phyloP scores from a whole-genome alignment of 2,888 invertebrate genomes.

The Hedychridium roseum region DNA sequence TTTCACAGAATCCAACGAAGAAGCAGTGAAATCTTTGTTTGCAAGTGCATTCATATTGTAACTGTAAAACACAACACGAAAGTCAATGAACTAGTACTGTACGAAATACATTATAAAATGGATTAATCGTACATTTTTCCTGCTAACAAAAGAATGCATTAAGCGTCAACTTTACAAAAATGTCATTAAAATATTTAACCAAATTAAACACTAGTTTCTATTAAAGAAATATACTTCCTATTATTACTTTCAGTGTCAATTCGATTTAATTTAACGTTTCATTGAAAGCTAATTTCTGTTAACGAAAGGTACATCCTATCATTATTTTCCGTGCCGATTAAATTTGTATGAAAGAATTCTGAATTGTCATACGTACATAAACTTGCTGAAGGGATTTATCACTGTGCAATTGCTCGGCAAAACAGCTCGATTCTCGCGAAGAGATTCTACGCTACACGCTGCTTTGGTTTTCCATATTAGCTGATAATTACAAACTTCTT shows the following conservation, averaged over 20 bases:
- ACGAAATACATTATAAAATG: too few relatives aligned
- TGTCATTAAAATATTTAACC: too few relatives aligned
- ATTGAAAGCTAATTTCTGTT: too few relatives aligned
- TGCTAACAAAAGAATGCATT: too few relatives aligned
- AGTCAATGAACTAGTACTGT: constrained; percentile 1
- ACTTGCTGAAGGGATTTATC: constrained; percentile 48
- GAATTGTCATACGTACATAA: constrained; percentile 28
- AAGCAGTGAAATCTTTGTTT: constrained; percentile 29
- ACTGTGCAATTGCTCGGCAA: constrained; percentile 42
- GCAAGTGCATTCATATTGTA: constrained; percentile 46
- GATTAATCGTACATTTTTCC: too few relatives aligned
- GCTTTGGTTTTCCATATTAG: constrained; percentile 49
- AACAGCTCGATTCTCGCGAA: constrained; percentile 37
- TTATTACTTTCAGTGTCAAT: too few relatives aligned
- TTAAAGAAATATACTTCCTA: too few relatives aligned
- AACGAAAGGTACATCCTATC: too few relatives aligned
- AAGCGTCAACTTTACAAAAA: too few relatives aligned
- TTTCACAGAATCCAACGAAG: constrained; percentile 21
- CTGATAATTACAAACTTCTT: constrained; percentile 44
- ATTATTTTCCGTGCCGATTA: too few relatives aligned
- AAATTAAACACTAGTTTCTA: too few relatives aligned
- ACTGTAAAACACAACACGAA: constrained; percentile 25
- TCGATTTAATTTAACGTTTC: too few relatives aligned
- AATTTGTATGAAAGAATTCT: constrained; percentile 1
- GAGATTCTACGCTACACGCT: constrained; percentile 47